Percentiles rank a stretch among this genome's conserved stretches.
These are phyloP conservation scores for Nibea coibor DNA, from an alignment of 2,113 vertebrate genomes.

Conservation along the genomic window DNA sequence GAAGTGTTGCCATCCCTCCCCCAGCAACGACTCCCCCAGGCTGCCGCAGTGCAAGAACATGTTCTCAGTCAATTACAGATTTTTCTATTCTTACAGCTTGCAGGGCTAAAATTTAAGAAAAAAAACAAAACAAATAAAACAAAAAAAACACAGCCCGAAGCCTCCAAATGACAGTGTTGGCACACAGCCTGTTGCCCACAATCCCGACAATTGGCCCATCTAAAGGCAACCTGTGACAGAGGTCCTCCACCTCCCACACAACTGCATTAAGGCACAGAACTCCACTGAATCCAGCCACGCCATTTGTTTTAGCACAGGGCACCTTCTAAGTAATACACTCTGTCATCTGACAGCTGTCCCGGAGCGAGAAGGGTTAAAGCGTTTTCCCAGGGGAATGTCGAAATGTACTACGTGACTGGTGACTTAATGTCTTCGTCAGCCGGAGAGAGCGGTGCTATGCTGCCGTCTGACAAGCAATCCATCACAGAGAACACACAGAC, in stretches of 20 bases:
- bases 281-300: constrained; percentile 27
- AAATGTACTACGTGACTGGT: constrained; percentile 78
- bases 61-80: constrained; percentile 50
- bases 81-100: constrained; percentile 41
- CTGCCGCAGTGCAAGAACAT: constrained; percentile 39
- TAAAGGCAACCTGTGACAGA: constrained; percentile 37
- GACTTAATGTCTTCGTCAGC: constrained; percentile 82
- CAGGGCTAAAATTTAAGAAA: constrained; percentile 13
- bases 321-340: constrained; percentile 56
- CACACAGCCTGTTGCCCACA: constrained; percentile 3
- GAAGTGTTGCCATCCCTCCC: constrained; percentile 17
- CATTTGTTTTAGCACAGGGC: constrained; percentile 23
- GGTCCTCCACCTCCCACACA: constrained; percentile 54
- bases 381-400: constrained; percentile 73
- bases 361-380: constrained; percentile 77
- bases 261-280: constrained; percentile 41
- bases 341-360: constrained; percentile 65
- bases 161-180: constrained; percentile 10
- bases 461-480: constrained; percentile 82
- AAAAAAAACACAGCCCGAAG: constrained; percentile 17
- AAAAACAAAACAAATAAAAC: background rate
- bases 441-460: constrained; percentile 68
- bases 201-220: constrained; percentile 28
- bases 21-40: constrained; percentile 25
- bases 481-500: constrained; percentile 81